Evolutionary conservation across 2,888 invertebrate genomes (phyloP).

Genomic region (Vanessa cardui): DNA sequence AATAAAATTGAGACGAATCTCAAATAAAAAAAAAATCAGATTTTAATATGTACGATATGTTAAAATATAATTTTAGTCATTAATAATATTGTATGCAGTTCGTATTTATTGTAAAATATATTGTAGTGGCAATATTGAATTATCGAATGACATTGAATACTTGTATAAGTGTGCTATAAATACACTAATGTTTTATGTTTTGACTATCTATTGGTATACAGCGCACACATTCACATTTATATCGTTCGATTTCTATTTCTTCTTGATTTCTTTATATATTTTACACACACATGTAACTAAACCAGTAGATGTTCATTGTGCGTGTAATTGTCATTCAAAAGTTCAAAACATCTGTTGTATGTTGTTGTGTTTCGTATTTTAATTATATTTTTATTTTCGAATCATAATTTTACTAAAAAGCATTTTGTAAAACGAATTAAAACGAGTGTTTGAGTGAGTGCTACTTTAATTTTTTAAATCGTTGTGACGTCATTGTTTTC

Average conservation of each 20-base stretch:
- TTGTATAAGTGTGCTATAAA: conserved; percentile 18
- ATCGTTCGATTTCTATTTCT: conserved; percentile 28
- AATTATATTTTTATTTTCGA: conserved; percentile 57
- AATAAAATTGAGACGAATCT: too few species aligned
- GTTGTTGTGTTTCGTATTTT: conserved; percentile 76
- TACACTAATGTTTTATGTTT: conserved; percentile 3
- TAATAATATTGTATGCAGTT: too few species aligned
- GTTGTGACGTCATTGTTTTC: conserved; percentile 84
- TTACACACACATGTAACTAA: conserved; percentile 49
- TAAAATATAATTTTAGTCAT: too few species aligned
- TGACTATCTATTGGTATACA: conserved; percentile 11
- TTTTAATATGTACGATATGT: too few species aligned
- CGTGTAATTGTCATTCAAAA: conserved; percentile 57
- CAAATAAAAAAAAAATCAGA: too few species aligned
- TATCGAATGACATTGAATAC: conserved; percentile 14
- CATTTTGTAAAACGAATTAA: conserved; percentile 37
- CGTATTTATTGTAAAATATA: not conserved
- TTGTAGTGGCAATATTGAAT: conserved; percentile 5
- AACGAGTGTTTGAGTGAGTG: conserved; percentile 57
- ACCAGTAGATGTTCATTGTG: conserved; percentile 36
- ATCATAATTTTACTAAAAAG: conserved; percentile 43
- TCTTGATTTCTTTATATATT: conserved; percentile 31
- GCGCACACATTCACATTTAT: conserved; percentile 24
- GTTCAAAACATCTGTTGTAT: conserved; percentile 78
- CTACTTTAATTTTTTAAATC: conserved; percentile 64